Evolutionary conservation across 2,888 invertebrate genomes (phyloP).

Genomic region (Nephrotoma guestfalica): DNA sequence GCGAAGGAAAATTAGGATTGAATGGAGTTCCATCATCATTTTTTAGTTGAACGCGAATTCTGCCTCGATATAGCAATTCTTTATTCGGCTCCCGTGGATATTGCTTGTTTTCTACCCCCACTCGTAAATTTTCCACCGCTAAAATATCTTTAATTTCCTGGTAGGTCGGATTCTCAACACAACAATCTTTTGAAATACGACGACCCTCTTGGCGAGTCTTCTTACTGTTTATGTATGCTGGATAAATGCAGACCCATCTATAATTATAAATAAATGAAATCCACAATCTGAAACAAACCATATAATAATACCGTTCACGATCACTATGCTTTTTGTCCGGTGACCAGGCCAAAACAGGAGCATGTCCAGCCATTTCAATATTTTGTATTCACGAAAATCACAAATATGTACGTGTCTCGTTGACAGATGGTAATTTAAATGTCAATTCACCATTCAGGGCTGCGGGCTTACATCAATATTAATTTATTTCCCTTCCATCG

Average conservation of each 20-base stretch:
- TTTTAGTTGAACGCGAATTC: slow-evolving; percentile 83
- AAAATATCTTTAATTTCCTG: slow-evolving; percentile 91
- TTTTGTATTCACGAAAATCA: neutral
- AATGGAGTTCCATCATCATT: slow-evolving; percentile 73
- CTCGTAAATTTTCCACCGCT: slow-evolving; percentile 62
- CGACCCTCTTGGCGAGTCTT: slow-evolving; percentile 84
- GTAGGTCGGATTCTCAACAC: slow-evolving; percentile 90
- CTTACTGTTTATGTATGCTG: slow-evolving; percentile 89
- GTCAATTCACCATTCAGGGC: neutral
- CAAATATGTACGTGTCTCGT: neutral
- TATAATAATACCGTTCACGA: slow-evolving; percentile 44
- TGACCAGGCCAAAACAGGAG: slow-evolving; percentile 45
- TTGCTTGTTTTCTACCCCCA: slow-evolving; percentile 84
- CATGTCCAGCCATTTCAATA: slow-evolving; percentile 34
- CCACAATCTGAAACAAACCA: neutral
- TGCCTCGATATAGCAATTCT: slow-evolving; percentile 70
- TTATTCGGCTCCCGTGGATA: slow-evolving; percentile 85
- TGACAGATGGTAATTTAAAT: neutral
- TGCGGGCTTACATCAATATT: neutral
- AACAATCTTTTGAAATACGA: slow-evolving; percentile 63
- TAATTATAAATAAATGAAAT: slow-evolving; percentile 18
- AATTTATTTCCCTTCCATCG: neutral
- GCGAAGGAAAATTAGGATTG: slow-evolving; percentile 53
- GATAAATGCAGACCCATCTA: slow-evolving; percentile 94
- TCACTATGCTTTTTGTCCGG: slow-evolving; percentile 70